Base-by-base conservation (phyloP, 2,888 invertebrate species). In the Leptopilina myrica region DNA sequence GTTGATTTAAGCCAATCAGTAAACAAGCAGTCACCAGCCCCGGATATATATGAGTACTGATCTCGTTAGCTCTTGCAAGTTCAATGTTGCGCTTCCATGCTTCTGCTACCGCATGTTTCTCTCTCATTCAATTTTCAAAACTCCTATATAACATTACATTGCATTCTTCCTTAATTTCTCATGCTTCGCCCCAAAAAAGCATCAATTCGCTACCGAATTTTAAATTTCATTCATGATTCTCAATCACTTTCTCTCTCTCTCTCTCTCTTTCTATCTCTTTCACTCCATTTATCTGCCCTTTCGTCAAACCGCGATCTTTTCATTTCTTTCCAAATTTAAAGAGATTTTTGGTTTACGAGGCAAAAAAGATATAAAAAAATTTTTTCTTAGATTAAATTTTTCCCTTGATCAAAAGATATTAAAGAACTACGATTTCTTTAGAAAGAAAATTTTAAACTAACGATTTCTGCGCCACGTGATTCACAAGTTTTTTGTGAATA, bases 1-100 rank as follows among this genome's bases (percentile, higher is more conserved):
- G 90, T 86, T 91, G 91, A 91, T 91, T 91, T 91, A 91, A 91
- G 91, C 91, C 91, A 91, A 91, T 91, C 90, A 87, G 88, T 87
- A 91, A 91, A 91, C 90, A 91, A 85, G 83, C 87, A 87, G 88
- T 87, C 88, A 87, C 88, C 88, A 87, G 86, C 87, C 84, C 86
- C 85, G 87, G 87, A 88, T 87, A 87, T 88, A 86, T 88, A 86
- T 84, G 73, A 80, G 85, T 87, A 84, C 87, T 91, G 90, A 91
- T 91, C 91, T 91, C 88, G 91, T 91, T 91, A 91, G 89, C 86
- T 88, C 88, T 89, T 89, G 89, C 89, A 88, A 89, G 88, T 89
- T 90, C 89, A 89, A 88, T 89, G 90, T 90, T 90, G 89, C 90
- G 89, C 88, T 49, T 86, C 81, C 85, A 82, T 82, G 83, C 83